Evolutionary conservation across 2,797 vertebrate genomes (phyloP).

Genomic region (Acestrorhynchus altus): DNA sequence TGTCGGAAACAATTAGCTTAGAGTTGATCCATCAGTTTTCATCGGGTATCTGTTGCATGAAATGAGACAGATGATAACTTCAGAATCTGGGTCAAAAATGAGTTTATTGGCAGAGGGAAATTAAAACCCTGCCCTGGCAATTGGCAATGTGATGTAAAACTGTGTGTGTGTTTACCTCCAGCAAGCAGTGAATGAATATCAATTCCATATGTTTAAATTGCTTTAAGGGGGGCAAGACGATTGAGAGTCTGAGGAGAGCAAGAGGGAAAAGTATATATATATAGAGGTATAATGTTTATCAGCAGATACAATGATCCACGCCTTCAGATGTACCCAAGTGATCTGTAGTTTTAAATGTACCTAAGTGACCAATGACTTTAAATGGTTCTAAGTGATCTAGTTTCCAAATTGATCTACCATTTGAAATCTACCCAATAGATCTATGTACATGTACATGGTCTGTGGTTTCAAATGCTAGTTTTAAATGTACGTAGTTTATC

Average conservation of each 20-base stretch:
- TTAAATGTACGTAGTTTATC: too few species aligned
- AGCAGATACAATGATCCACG: too few species aligned
- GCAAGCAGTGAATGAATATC: slow-evolving; percentile 60
- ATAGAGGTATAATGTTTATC: too few species aligned
- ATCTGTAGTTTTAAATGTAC: too few species aligned
- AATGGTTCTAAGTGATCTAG: too few species aligned
- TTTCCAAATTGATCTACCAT: too few species aligned
- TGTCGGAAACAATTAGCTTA: neutral
- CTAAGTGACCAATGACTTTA: too few species aligned
- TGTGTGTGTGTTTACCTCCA: slow-evolving; percentile 53
- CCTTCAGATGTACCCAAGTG: too few species aligned
- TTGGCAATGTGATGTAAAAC: slow-evolving; percentile 58
- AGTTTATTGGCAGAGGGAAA: slow-evolving; percentile 65
- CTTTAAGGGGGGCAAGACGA: neutral
- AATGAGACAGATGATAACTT: neutral
- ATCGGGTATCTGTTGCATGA: neutral
- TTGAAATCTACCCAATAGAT: too few species aligned
- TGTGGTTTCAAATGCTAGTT: too few species aligned
- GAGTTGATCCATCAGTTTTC: neutral
- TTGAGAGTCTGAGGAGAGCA: neutral
- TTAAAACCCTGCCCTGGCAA: slow-evolving; percentile 62
- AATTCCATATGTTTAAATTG: slow-evolving; percentile 66
- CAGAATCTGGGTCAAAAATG: slow-evolving; percentile 59
- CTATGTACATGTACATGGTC: too few species aligned
- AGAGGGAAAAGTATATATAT: too few species aligned